A percentile compares a stretch with the other conserved stretches of the same genome.
phyloP scores from a whole-genome alignment of 2,888 invertebrate genomes.

The Corythucha ciliata region DNA sequence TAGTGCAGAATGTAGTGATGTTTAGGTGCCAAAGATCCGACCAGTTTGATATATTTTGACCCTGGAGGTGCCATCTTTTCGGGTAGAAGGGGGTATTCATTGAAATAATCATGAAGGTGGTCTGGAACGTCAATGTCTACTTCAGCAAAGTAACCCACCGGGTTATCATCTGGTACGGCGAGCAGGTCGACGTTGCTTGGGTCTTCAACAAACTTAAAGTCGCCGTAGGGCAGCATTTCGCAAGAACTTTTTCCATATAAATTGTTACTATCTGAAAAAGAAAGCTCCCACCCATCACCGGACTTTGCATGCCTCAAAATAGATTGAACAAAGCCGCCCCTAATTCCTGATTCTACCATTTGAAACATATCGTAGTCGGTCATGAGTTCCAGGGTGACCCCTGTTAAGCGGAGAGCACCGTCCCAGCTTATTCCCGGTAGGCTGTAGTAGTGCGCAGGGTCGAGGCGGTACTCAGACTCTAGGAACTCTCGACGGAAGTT shows the following conservation, averaged over 20 bases:
- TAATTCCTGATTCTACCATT: too few relatives aligned
- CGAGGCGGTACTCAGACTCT: conserved; percentile 27
- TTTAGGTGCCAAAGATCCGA: conserved; percentile 9
- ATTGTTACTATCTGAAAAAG: too few relatives aligned
- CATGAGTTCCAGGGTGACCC: conserved; percentile 33
- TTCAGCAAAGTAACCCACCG: conserved; percentile 1
- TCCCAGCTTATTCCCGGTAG: conserved; percentile 37
- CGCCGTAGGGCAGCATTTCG: conserved; percentile 7
- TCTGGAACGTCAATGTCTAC: not conserved
- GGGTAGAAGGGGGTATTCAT: not conserved
- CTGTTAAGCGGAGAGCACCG: conserved; percentile 35
- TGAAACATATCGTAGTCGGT: conserved; percentile 10
- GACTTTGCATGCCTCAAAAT: too few relatives aligned
- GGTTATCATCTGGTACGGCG: too few relatives aligned
- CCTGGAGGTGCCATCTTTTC: too few relatives aligned
- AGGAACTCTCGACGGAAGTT: conserved; percentile 37
- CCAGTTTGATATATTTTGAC: too few relatives aligned
- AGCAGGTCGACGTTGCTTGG: too few relatives aligned
- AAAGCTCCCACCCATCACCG: too few relatives aligned
- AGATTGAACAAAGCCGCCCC: too few relatives aligned
- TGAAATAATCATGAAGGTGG: not conserved
- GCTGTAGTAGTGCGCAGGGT: conserved; percentile 37
- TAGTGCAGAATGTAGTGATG: not conserved
- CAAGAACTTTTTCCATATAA: too few relatives aligned
- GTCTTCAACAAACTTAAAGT: conserved; percentile 21